Evolutionary conservation across 2,113 vertebrate species (phyloP).

Genomic region (Ahaetulla prasina): DNA sequence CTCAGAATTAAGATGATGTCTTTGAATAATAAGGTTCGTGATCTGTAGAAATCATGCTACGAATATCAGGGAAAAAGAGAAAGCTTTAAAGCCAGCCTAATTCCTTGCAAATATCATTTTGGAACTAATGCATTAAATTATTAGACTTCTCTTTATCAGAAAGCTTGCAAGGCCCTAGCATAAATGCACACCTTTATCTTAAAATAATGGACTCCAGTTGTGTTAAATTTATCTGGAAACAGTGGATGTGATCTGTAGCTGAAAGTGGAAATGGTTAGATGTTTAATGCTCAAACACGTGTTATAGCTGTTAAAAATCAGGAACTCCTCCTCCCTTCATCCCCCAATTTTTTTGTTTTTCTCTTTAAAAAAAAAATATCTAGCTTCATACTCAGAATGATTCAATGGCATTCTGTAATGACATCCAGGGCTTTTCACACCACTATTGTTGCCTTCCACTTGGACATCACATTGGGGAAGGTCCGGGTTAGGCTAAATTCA

Average conservation of each 20-base stretch:
- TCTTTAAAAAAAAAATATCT: neutral
- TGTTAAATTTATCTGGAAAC: neutral
- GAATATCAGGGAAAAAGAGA: neutral
- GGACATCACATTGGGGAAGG: neutral
- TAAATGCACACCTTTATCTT: neutral
- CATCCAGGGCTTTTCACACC: neutral
- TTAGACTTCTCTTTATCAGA: neutral
- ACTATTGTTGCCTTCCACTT: neutral
- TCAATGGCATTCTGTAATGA: neutral
- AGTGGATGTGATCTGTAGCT: neutral
- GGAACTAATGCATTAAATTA: neutral
- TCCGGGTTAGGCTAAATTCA: no score
- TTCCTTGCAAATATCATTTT: neutral
- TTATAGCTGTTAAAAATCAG: neutral
- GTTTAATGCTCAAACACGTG: neutral
- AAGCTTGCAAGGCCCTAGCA: neutral
- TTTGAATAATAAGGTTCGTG: conserved; percentile 22
- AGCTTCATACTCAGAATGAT: neutral
- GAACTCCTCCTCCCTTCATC: neutral
- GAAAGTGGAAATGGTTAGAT: neutral
- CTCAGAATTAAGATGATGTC: neutral
- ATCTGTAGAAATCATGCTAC: neutral
- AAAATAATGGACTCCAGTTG: neutral
- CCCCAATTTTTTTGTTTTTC: no score
- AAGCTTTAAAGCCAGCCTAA: neutral